Conservation (phyloP, 2,888 invertebrate species). For the Biston betularia region DNA sequence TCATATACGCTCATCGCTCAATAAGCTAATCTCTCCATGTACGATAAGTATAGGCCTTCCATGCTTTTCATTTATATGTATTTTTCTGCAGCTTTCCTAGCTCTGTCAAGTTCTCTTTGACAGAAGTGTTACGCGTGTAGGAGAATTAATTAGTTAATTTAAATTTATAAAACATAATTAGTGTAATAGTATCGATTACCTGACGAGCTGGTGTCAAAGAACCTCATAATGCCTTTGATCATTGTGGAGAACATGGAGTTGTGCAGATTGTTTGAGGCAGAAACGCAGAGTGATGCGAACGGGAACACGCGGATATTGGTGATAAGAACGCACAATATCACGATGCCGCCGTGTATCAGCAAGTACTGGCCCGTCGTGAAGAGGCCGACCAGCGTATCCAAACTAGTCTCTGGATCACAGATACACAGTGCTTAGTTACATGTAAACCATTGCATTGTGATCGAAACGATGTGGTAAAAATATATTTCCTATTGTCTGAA, state of each 20-base stretch:
- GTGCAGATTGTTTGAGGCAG: constrained; percentile 89
- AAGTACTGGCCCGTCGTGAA: constrained; percentile 83
- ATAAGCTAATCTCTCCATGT: too few relatives aligned
- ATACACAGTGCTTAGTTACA: too few relatives aligned
- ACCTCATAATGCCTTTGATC: constrained; percentile 84
- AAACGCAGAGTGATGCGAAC: constrained; percentile 88
- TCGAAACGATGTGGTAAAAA: not conserved
- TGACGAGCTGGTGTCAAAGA: constrained; percentile 94
- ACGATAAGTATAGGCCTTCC: too few relatives aligned
- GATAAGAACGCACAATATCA: constrained; percentile 80
- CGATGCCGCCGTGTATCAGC: constrained; percentile 87
- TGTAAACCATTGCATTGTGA: not conserved
- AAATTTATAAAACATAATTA: too few relatives aligned
- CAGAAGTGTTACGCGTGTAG: too few relatives aligned
- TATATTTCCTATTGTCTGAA: not conserved
- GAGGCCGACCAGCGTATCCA: constrained; percentile 70
- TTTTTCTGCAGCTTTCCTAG: too few relatives aligned
- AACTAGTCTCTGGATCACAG: constrained; percentile 61
- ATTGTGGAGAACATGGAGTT: constrained; percentile 88
- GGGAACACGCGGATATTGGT: constrained; percentile 87
- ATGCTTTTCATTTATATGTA: too few relatives aligned
- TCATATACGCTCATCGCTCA: too few relatives aligned
- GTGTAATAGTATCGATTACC: constrained; percentile 55
- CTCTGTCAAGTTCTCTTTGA: too few relatives aligned
- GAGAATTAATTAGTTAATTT: too few relatives aligned